Percentiles rank a stretch among this genome's conserved stretches.
phyloP scores from a whole-genome alignment of 1,140 invertebrate genomes.

The Batillaria attramentaria region DNA sequence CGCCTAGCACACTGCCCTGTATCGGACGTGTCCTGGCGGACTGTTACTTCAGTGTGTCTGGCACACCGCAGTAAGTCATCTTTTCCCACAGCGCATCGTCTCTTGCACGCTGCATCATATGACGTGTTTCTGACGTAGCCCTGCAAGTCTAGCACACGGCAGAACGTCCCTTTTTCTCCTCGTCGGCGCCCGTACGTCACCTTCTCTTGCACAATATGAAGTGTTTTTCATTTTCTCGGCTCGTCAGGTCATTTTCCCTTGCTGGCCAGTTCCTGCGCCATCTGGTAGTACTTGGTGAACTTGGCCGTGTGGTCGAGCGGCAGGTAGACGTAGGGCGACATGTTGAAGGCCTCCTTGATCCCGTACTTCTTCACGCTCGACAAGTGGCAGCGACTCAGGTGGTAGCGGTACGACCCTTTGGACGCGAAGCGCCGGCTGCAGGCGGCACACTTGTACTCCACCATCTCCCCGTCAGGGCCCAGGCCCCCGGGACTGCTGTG shows the following conservation, averaged over 20 bases:
- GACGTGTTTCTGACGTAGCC: conserved; percentile 32
- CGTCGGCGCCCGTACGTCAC: too few relatives aligned
- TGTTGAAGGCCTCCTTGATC: conserved; percentile 89
- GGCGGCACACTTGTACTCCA: conserved; percentile 86
- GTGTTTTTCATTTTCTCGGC: neutral
- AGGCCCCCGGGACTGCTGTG: conserved; percentile 35
- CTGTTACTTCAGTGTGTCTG: too few relatives aligned
- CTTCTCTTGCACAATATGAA: too few relatives aligned
- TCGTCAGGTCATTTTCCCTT: conserved; percentile 53
- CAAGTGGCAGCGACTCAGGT: conserved; percentile 96
- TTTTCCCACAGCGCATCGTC: too few relatives aligned
- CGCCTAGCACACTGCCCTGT: too few relatives aligned
- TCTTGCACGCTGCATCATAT: too few relatives aligned
- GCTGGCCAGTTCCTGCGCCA: conserved; percentile 66
- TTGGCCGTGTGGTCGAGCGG: conserved; percentile 68
- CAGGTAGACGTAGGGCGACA: conserved; percentile 68
- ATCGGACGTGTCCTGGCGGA: too few relatives aligned
- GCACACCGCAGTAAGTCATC: too few relatives aligned
- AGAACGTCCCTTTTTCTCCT: too few relatives aligned
- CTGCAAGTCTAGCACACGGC: neutral
- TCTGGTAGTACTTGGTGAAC: conserved; percentile 68
- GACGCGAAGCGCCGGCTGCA: conserved; percentile 97
- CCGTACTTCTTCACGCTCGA: conserved; percentile 65
- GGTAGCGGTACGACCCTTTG: conserved; percentile 96
- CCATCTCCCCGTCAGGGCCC: conserved; percentile 54